Base-by-base conservation (phyloP, 2,888 invertebrate genomes). In the Biston stratarius region DNA sequence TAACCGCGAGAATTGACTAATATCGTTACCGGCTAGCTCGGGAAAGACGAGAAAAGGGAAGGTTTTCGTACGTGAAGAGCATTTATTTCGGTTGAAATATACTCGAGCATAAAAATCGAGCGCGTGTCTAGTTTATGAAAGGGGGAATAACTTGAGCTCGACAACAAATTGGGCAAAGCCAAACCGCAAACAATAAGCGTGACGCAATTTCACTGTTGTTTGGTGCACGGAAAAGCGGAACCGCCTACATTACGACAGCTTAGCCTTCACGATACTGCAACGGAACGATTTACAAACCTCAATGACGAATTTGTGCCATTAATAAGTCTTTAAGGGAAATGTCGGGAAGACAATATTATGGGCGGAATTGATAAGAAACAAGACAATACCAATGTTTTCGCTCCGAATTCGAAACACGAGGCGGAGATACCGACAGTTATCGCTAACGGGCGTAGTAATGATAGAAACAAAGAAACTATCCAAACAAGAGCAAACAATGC, bases 401-500 rank as follows among this genome's bases (percentile, higher is more conserved):
- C 34, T 52, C 40, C 42, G 34, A 57, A 61, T 49, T 42, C 9
- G 61, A 66, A 60, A 53, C 52, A 52, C 15, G 42, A 55, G 48
- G 47, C 59, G 53, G 53, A 48, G 66, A 61, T 52, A 53, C 56
- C 44, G 71, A 60, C 56, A 53, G 51, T 60, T 71, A 67, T 65
- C 49, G 61, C 44, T 53, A 58, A 47, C 70, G 61, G 55, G 52
- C 64, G 60, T 58, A 61, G 67, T 73, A 63, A 73, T 68, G 58
- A 61, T 56, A 55, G 61, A 53, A 70, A 73, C 74, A 72, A 70
- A 70, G 59, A 74, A 74, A 74, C 74, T 73, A 77, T 45, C 59
- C 49, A 61, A 69, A 82, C 70, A 74, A 80, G 77, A 80, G 69
- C 79, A 83, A 83, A 83, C 80, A 79, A 77, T 72, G 74, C 71